Evolutionary conservation across 2,797 vertebrate genomes (phyloP).

Genomic region (Lepilemur ruficaudatus): DNA sequence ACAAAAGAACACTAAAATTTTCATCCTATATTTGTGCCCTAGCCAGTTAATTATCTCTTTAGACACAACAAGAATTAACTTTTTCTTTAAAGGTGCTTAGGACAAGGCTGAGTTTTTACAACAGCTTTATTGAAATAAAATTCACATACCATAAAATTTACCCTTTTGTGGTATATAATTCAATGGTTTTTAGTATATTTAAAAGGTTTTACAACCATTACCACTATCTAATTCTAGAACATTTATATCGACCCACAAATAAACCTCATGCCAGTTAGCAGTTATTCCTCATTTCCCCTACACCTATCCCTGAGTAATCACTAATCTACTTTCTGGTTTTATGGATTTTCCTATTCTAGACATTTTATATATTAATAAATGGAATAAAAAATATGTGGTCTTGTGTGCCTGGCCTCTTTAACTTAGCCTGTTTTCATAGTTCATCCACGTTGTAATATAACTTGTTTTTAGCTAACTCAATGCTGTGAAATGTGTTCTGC

Average conservation of each 20-base stretch:
- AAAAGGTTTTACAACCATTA: not conserved
- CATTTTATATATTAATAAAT: not conserved
- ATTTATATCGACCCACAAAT: not conserved
- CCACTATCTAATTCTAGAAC: not conserved
- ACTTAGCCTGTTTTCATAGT: not conserved
- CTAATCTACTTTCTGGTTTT: not conserved
- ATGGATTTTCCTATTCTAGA: not conserved
- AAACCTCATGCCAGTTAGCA: not conserved
- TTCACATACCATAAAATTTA: not conserved
- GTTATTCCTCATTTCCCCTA: not conserved
- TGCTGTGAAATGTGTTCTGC: not conserved
- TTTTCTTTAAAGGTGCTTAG: not conserved
- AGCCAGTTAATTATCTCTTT: not conserved
- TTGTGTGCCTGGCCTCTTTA: not conserved
- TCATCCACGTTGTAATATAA: not conserved
- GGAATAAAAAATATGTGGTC: not conserved
- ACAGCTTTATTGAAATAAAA: slow-evolving; percentile 6
- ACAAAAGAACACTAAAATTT: not conserved
- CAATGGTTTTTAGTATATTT: not conserved
- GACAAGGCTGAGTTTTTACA: not conserved
- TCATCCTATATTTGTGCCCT: not conserved
- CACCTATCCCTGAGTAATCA: not conserved
- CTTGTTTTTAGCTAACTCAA: slow-evolving; percentile 4
- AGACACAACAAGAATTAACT: not conserved
- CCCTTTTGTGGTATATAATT: not conserved